phyloP scores from a whole-genome alignment of 2,113 vertebrate species.

The Catagonus wagneri region DNA sequence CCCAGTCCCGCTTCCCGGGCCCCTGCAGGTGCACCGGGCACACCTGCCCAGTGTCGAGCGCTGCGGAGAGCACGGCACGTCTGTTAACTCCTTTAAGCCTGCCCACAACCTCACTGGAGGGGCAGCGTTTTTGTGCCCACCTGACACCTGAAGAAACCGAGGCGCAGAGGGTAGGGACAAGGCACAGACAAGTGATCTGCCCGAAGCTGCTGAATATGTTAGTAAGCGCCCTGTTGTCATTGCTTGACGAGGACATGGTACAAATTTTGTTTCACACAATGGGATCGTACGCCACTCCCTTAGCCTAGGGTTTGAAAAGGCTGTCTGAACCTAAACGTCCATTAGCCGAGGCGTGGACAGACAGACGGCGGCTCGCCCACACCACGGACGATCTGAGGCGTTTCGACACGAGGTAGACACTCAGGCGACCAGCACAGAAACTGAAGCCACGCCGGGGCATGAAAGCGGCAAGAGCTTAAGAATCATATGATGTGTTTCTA shows the following conservation, averaged over 20 bases:
- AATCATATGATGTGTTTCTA: neutral
- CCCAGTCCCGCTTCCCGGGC: too few species aligned
- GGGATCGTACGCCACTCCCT: neutral
- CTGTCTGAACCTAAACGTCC: neutral
- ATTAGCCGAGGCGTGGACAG: neutral
- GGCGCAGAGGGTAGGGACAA: neutral
- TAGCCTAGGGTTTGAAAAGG: neutral
- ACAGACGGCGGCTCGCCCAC: neutral
- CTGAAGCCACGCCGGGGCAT: neutral
- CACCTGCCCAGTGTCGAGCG: fast-evolving
- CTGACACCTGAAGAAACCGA: slow-evolving; percentile 33
- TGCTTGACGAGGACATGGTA: neutral
- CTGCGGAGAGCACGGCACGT: neutral
- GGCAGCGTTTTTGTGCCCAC: neutral
- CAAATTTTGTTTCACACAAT: neutral
- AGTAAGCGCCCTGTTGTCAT: neutral
- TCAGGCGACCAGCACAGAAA: neutral
- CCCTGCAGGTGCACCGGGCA: too few species aligned
- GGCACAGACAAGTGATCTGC: neutral
- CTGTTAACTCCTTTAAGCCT: neutral
- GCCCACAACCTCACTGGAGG: neutral
- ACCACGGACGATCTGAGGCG: neutral
- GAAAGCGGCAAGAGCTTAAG: neutral
- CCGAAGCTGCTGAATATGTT: neutral
- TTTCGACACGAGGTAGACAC: neutral